phyloP scores from a whole-genome alignment of 2,888 invertebrate species.

The Perdita meconis region DNA sequence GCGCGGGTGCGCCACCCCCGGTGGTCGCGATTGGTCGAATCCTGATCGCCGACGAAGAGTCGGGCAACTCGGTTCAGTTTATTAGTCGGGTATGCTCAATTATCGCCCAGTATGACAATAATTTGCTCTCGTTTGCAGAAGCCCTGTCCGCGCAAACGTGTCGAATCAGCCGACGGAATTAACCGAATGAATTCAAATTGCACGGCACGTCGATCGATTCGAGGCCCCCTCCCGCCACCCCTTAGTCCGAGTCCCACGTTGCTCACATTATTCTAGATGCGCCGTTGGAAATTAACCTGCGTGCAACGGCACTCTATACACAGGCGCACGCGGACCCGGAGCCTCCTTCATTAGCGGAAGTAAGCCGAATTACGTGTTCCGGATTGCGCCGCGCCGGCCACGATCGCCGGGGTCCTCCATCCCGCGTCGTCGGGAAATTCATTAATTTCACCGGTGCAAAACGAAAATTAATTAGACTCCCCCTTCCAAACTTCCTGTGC shows the following conservation, averaged over 20 bases:
- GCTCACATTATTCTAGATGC: slow-evolving; percentile 53
- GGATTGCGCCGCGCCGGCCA: slow-evolving; percentile 30
- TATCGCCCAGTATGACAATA: slow-evolving; percentile 74
- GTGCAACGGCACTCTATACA: not conserved
- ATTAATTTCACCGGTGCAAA: slow-evolving; percentile 22
- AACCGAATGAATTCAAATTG: slow-evolving; percentile 67
- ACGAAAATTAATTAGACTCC: slow-evolving; percentile 29
- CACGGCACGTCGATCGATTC: slow-evolving; percentile 60
- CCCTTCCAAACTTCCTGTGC: too few relatives aligned
- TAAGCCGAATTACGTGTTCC: slow-evolving; percentile 64
- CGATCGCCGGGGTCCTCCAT: slow-evolving; percentile 4
- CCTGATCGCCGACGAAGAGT: slow-evolving; percentile 63
- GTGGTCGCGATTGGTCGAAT: slow-evolving; percentile 67
- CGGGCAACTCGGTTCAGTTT: slow-evolving; percentile 71
- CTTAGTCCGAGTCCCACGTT: not conserved
- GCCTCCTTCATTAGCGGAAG: slow-evolving; percentile 64
- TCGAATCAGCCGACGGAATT: slow-evolving; percentile 64
- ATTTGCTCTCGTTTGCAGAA: slow-evolving; percentile 69
- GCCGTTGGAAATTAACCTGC: slow-evolving; percentile 50
- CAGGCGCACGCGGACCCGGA: not conserved
- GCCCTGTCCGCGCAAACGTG: slow-evolving; percentile 38
- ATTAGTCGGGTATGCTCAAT: slow-evolving; percentile 74
- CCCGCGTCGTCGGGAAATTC: slow-evolving; percentile 22
- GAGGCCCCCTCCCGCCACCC: too few relatives aligned
- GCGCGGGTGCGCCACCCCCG: slow-evolving; percentile 30